Evolutionary conservation across 2,797 vertebrate genomes (phyloP), one percentile per base, ranked within the genome.

Genomic region (Tadarida brasiliensis): DNA sequence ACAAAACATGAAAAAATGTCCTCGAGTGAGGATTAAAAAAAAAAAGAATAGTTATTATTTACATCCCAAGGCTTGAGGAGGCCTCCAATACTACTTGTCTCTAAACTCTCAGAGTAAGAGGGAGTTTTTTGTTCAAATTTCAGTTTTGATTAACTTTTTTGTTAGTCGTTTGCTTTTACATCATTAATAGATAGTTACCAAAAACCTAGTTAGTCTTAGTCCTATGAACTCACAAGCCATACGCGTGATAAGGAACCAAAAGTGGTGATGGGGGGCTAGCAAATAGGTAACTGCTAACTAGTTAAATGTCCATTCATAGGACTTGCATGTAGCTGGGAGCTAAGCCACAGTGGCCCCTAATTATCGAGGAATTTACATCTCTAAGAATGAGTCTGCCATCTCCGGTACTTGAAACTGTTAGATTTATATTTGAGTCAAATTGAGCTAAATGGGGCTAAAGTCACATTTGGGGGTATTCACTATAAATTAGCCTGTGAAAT

Each of bases 401-500:
- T 71, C 94, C 94, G 90, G 96, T 96, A 87, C 92, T 94, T 84
- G 74, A 61, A 88, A 59, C 63, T 95, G 86, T 91, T 95, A 89
- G 80, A 93, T 84, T 86, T 96, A 96, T 49, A 95, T 89, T 96
- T 96, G 94, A 98, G 97, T 97, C 96, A 97, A 93, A 97, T 70
- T 82, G 96, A 98, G 97, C 96, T 96, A 97, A 96, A 97, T 96
- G 96, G 84, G 96, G 96, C 94, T 93, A 97, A 96, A 4, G 97
- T 98, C 97, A 94, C 85, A 94, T 98, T 94, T 96, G 92, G 90
- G 92, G 97, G 57, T 44, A 71, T 74, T 96, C 78, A 63, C 97
- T 96, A 73, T 98, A 98, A 98, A 98, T 97, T 96, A 96, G 94
- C 87, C 96, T 39, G 73, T 97, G 90, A 97, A 98, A 98, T 97